Evolutionary conservation across 2,113 vertebrate species (phyloP).

Genomic region (Callopanchax toddi): DNA sequence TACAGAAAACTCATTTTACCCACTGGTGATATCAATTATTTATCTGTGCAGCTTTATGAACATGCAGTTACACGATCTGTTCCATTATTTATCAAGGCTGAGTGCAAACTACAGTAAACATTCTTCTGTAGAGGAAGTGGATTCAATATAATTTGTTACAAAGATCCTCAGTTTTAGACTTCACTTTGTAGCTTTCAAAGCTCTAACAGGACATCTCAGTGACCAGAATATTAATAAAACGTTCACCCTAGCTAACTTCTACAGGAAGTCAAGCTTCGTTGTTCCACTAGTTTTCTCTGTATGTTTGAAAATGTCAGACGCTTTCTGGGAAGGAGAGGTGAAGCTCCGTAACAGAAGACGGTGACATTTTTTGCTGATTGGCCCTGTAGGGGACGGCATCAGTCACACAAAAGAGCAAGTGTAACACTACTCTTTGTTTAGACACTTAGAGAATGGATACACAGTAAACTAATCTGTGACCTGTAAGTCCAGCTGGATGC

Average conservation of each 20-base stretch:
- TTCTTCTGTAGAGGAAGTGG: constrained; percentile 5
- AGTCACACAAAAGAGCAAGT: constrained; percentile 12
- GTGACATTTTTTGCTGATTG: constrained; percentile 45
- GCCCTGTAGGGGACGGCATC: constrained; percentile 24
- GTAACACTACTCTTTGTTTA: constrained; percentile 36
- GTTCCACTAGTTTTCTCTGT: not conserved
- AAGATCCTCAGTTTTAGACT: not conserved
- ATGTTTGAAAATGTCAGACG: constrained; percentile 20
- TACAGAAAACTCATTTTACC: constrained; percentile 16
- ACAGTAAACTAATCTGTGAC: constrained; percentile 29
- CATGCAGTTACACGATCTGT: not conserved
- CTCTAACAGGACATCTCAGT: too few relatives aligned
- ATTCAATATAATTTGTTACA: constrained; percentile 3
- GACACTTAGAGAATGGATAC: constrained; percentile 6
- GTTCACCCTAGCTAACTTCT: not conserved
- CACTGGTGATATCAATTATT: constrained; percentile 24
- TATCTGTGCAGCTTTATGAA: constrained; percentile 11
- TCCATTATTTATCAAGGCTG: constrained; percentile 23
- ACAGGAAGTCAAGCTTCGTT: not conserved
- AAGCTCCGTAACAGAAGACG: constrained; percentile 16
- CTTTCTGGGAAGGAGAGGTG: constrained; percentile 3
- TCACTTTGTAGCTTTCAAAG: not conserved
- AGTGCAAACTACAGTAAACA: constrained; percentile 7
- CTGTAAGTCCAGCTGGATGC: not conserved
- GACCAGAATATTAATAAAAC: too few relatives aligned